phyloP scores from a whole-genome alignment of 2,888 invertebrate species.

The Hypomecis punctinalis region DNA sequence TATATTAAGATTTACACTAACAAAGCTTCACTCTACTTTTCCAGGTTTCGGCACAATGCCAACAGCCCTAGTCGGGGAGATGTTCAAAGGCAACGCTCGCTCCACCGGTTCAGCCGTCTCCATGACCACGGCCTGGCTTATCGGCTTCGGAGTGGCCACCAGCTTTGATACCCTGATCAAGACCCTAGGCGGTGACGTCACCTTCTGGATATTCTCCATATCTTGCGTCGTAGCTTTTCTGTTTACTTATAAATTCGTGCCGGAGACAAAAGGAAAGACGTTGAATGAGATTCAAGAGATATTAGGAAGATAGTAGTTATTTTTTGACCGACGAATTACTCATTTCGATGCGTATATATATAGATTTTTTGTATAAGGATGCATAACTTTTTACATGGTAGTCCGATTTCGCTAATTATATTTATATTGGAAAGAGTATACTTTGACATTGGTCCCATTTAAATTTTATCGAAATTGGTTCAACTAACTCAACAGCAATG shows the following conservation, averaged over 20 bases:
- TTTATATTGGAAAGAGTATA: no score
- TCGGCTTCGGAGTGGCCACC: conserved; percentile 56
- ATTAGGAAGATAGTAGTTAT: conserved; percentile 39
- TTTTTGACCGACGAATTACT: no score
- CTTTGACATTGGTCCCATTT: no score
- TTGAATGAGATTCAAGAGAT: conserved; percentile 57
- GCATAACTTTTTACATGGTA: no score
- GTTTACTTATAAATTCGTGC: conserved; percentile 55
- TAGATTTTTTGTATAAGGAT: no score
- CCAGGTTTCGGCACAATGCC: conserved; percentile 63
- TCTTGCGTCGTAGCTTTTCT: conserved; percentile 52
- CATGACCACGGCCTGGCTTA: conserved; percentile 59
- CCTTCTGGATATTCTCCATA: conserved; percentile 54
- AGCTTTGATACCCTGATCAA: conserved; percentile 53
- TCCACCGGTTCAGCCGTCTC: conserved; percentile 57
- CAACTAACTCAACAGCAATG: no score
- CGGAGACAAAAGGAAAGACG: conserved; percentile 58
- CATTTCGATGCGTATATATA: no score
- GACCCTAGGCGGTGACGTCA: conserved; percentile 54
- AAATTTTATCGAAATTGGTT: no score
- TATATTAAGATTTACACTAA: no score
- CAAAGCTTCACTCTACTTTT: no score
- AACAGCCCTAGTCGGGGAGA: conserved; percentile 55
- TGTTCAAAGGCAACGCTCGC: conserved; percentile 56
- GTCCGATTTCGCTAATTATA: no score